Conservation (phyloP, 2,113 vertebrate genomes). For the Tricholaema leucomelas region DNA sequence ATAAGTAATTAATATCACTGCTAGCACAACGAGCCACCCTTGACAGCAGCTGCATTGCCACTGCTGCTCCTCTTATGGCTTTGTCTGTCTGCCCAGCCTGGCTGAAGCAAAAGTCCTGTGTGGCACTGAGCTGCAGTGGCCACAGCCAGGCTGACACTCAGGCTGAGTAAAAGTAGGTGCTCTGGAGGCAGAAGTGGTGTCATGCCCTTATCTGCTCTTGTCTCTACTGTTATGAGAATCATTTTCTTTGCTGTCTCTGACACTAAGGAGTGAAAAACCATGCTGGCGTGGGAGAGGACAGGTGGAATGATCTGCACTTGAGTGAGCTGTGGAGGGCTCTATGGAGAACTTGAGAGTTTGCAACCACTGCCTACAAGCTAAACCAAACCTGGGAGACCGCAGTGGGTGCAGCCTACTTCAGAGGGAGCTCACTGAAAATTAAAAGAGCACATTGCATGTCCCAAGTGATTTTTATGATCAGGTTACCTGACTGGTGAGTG, state of each 20-base stretch:
- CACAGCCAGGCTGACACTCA: neutral
- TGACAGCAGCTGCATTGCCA: conserved; percentile 38
- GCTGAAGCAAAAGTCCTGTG: neutral
- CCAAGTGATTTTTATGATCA: neutral
- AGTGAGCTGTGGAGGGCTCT: neutral
- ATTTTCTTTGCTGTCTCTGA: neutral
- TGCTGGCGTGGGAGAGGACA: neutral
- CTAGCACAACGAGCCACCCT: conserved; percentile 18
- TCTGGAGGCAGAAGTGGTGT: neutral
- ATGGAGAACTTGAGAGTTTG: neutral
- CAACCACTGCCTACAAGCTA: neutral
- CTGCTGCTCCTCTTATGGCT: conserved; percentile 34
- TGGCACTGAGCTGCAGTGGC: neutral
- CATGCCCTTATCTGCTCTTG: neutral
- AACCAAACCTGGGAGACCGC: neutral
- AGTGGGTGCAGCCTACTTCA: neutral
- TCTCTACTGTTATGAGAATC: neutral
- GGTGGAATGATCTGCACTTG: accelerated
- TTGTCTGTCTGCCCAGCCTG: conserved; percentile 3
- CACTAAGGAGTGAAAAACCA: neutral
- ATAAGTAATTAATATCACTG: conserved; percentile 54
- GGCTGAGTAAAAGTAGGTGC: neutral
- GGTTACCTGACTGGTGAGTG: too few species aligned
- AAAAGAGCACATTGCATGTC: neutral
- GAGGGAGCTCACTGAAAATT: neutral